Base-by-base conservation (phyloP, 2,888 invertebrate species). In the Panopea generosa region DNA sequence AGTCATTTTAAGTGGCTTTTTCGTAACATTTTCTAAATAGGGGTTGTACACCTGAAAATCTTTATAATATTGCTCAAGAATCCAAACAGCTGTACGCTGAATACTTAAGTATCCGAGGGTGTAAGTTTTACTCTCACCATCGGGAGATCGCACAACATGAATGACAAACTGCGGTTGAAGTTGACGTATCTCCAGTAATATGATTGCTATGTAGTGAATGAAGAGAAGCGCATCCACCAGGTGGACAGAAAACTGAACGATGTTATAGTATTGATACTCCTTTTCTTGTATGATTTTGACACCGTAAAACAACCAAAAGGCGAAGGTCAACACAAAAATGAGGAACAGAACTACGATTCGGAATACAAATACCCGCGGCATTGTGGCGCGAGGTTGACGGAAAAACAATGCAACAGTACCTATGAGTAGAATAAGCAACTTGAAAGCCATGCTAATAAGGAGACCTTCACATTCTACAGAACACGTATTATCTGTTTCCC, bases 221-320 rank as follows among this genome's bases (percentile, higher is more conserved):
- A 98, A 98, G 33, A 99, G 94, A 77, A 99, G 93, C 0, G 98
- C 97, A 93, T 99, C 99, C 0, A 97, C 96, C 88, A 99, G 95
- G 91, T 97, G 97, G 24, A 96, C 96, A 29, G 99, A 97, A 90
- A 98, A 99, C 63, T 96, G 96, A 27, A 99, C 98, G 89, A 99
- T 94, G 24, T 96, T 96, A 91, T 96, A 96, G 92, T 98, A 98
- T 18, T 50, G 50, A 16, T 40, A 56, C 26, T 77, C 52, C 45
- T 89, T 89, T 65, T 92, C 91, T 65, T 94, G 92, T 71, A 94
- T 88, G 52, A 94, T 93, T 93, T 99, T 97, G 60, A 99, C 98
- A 87, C 97, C 96, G 92, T 99, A 99, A 93, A 99, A 99, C 20
- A 99, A 94, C 99, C 99, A 99, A 93, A 98, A 99, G 3, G 98